phyloP scores from a whole-genome alignment of 1,140 invertebrate genomes.

The Vanessa atalanta region DNA sequence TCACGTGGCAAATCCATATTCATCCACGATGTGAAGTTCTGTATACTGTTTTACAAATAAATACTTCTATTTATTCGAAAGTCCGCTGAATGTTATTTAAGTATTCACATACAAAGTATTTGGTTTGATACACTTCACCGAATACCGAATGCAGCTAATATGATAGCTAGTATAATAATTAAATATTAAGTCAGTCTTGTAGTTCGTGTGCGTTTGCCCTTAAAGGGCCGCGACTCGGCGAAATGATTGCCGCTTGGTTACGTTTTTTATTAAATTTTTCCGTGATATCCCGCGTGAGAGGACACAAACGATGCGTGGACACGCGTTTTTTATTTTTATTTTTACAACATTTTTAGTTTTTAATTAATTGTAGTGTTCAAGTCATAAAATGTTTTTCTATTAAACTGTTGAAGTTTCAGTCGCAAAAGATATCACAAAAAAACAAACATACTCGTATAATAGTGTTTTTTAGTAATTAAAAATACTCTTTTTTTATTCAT shows the following conservation, averaged over 20 bases:
- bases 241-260: slow-evolving; percentile 63
- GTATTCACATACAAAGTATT: too few species aligned
- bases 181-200: not conserved
- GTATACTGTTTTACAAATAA: too few species aligned
- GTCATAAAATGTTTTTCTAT: not conserved
- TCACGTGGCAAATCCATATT: too few species aligned
- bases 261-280: slow-evolving; percentile 72
- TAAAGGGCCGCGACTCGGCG: slow-evolving; percentile 65
- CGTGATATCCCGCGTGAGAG: slow-evolving; percentile 43
- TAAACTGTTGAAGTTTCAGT: too few species aligned
- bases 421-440: not conserved
- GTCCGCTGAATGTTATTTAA: too few species aligned
- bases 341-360: not conserved
- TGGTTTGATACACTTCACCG: too few species aligned
- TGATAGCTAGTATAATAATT: not conserved
- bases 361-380: not conserved
- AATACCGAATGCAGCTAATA: not conserved
- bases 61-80: too few species aligned
- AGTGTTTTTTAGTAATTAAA: too few species aligned
- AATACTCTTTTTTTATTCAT: too few species aligned
- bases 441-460: too few species aligned
- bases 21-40: too few species aligned
- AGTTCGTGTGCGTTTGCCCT: slow-evolving; percentile 26
- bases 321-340: slow-evolving; percentile 6
- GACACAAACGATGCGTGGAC: slow-evolving; percentile 24